Conservation (phyloP, 2,797 vertebrate genomes). For the Miichthys miiuy region DNA sequence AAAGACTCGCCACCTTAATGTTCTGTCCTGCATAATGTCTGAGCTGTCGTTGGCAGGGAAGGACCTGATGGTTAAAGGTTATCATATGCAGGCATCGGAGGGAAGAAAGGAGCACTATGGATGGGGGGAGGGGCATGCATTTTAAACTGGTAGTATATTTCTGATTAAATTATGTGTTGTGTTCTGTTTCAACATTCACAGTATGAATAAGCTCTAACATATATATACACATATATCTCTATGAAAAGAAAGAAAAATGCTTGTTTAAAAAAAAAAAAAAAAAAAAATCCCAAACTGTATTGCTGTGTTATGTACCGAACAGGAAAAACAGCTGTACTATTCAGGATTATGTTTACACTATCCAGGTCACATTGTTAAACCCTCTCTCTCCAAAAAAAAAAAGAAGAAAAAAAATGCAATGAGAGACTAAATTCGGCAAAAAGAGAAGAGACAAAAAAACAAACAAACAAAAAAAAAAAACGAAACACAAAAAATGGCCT, state of each 20-base stretch:
- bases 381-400: constrained; percentile 59
- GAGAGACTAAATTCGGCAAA: constrained; percentile 53
- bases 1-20: constrained; percentile 65
- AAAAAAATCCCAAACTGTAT: constrained; percentile 88
- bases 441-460: constrained; percentile 4
- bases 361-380: constrained; percentile 88
- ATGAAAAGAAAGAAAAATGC: constrained; percentile 82
- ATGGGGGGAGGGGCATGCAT: constrained; percentile 68
- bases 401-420: constrained; percentile 78
- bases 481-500: constrained; percentile 71
- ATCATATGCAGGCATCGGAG: constrained; percentile 40
- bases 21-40: constrained; percentile 78
- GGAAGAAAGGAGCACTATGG: constrained; percentile 54
- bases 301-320: constrained; percentile 90
- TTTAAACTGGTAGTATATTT: constrained; percentile 89
- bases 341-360: constrained; percentile 93
- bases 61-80: constrained; percentile 72
- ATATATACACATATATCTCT: constrained; percentile 66
- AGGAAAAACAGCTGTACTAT: constrained; percentile 87
- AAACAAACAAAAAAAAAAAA: constrained; percentile 6
- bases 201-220: constrained; percentile 95
- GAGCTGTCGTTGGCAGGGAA: constrained; percentile 86
- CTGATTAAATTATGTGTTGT: constrained; percentile 91
- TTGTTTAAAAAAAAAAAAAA: constrained; percentile 79
- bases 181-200: constrained; percentile 91